Conservation (phyloP, 2,888 invertebrate species). For the Hipparchia sbordonii region DNA sequence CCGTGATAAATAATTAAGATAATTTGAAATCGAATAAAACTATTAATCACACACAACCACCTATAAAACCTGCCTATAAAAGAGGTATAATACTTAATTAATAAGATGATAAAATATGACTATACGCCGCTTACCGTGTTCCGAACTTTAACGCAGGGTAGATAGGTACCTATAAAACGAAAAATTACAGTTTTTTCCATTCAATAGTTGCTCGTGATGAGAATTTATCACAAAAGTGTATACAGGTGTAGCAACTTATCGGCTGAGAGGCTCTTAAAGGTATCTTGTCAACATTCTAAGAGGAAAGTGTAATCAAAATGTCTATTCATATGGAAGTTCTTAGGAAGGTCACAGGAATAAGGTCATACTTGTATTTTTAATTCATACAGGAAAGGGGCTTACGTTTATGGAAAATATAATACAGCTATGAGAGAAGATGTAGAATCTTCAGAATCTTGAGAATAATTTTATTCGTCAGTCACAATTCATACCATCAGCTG, state of each 20-base stretch:
- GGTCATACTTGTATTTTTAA: conserved; percentile 20
- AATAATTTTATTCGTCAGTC: neutral
- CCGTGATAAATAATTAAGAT: too few relatives aligned
- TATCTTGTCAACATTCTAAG: conserved; percentile 40
- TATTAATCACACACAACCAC: too few relatives aligned
- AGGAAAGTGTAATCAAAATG: conserved; percentile 39
- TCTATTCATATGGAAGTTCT: conserved; percentile 31
- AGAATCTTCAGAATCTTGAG: neutral
- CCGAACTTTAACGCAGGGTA: neutral
- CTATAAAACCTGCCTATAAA: too few relatives aligned
- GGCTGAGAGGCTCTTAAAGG: conserved; percentile 36
- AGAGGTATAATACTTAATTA: too few relatives aligned
- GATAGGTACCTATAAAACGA: neutral
- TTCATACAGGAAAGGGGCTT: conserved; percentile 6
- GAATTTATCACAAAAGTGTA: conserved; percentile 2
- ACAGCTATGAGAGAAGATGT: too few relatives aligned
- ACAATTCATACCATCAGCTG: neutral
- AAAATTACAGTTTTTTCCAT: conserved; percentile 1
- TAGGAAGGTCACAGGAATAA: conserved; percentile 27
- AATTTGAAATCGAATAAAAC: too few relatives aligned
- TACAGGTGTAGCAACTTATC: conserved; percentile 10
- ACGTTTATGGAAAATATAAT: neutral
- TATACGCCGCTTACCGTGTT: neutral
- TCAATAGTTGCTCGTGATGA: neutral
- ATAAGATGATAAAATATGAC: neutral